Percentiles rank a stretch among this genome's conserved stretches.
Evolutionary conservation across 2,113 vertebrate species (phyloP).

Genomic region (Propithecus coquereli): DNA sequence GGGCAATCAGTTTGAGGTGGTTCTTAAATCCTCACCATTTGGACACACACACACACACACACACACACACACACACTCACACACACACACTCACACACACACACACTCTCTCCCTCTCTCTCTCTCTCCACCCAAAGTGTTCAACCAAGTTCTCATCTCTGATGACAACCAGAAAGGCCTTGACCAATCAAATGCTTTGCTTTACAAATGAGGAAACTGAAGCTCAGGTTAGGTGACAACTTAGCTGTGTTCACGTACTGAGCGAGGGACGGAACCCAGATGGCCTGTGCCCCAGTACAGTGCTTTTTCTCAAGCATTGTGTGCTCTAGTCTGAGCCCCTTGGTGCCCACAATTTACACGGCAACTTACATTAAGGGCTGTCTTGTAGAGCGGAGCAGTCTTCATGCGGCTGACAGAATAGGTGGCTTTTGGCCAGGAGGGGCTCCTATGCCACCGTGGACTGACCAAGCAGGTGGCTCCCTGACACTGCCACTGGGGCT

Average conservation of each 20-base stretch:
- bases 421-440: neutral
- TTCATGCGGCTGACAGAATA: neutral
- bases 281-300: neutral
- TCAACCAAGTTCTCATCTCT: neutral
- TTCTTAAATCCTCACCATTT: neutral
- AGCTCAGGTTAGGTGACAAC: neutral
- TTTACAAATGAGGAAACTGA: neutral
- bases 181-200: too few relatives aligned
- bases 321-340: too few relatives aligned
- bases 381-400: neutral
- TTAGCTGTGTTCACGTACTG: neutral
- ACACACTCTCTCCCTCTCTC: too few relatives aligned
- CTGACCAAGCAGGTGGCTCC: accelerated
- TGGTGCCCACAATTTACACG: neutral
- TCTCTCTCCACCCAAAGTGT: neutral
- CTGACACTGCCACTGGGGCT: accelerated
- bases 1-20: neutral
- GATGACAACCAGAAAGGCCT: neutral
- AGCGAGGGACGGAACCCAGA: neutral
- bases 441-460: too few relatives aligned
- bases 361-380: neutral
- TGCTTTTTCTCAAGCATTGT: neutral
- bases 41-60: neutral
- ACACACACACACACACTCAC: neutral
- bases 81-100: too few relatives aligned